Evolutionary conservation across 2,113 vertebrate genomes (phyloP), one percentile per base, ranked within the genome.

Genomic region (Menura novaehollandiae): DNA sequence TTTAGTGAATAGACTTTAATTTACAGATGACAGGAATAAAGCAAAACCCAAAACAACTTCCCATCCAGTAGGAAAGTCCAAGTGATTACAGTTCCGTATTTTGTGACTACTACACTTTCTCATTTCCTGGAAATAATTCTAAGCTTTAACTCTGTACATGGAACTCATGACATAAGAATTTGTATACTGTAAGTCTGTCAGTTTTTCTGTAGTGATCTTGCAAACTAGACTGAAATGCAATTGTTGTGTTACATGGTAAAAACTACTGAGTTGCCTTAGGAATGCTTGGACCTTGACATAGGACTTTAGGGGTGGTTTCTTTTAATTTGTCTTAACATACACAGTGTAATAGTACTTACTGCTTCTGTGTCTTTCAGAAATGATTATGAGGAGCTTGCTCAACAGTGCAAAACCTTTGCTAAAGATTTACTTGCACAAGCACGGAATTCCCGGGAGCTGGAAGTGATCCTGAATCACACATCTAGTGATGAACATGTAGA

Each of bases 381-480:
- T 76, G 99, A 99, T 97, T 99, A 99, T 64, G 99, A 99, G 91
- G 99, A 99, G 81, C 98, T 99, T 59, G 99, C 99, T 20, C 99
- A 99, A 81, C 99, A 99, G 88, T 99, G 99, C 91, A 99, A 99
- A 98, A 99, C 99, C 97, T 99, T 99, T 97, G 99, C 99, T 97
- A 99, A 99, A 97, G 99, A 99, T 96, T 98, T 99, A 93, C 98
- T 99, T 95, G 99, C 99, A 33, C 99, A 99, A 95, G 99, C 99
- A n/a, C 98, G 99, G 66, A 99, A 99, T 97, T 99, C 99, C 15
- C 98, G 99, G 37, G 99, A 99, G 95, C 98, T 99, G 51, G 99
- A 99, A 96, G 99, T 99, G 90, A 99, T 99, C 91, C 97, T 99
- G 78, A 99, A 99, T 94, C 99, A 99, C 93, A 99, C 99, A 9